These are phyloP conservation scores for Papilio helenus DNA, from an alignment of 1,140 invertebrate genomes.

Conservation along the genomic window DNA sequence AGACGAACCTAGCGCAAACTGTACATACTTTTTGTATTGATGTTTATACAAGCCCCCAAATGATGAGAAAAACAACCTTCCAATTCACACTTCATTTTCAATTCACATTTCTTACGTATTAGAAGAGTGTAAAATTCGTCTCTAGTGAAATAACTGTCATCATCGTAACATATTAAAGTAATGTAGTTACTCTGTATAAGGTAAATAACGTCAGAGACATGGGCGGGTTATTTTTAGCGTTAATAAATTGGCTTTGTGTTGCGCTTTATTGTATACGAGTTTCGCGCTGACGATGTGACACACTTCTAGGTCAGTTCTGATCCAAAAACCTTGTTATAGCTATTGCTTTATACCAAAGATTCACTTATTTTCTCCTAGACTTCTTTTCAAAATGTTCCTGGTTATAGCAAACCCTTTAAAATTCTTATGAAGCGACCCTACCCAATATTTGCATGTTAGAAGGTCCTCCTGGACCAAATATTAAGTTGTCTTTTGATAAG, in stretches of 20 bases:
- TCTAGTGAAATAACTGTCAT: constrained; percentile 4
- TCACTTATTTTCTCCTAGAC: background rate
- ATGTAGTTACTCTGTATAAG: constrained; percentile 69
- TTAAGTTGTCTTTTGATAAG: background rate
- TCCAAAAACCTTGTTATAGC: background rate
- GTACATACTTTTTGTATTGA: background rate
- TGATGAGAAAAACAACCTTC: no score
- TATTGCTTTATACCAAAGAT: background rate
- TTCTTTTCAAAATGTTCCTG: background rate
- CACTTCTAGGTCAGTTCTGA: constrained; percentile 58
- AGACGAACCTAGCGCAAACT: background rate
- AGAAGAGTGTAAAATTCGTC: background rate
- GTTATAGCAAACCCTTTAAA: background rate
- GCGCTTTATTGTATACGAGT: constrained; percentile 75
- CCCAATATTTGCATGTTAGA: no score
- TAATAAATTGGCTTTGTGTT: constrained; percentile 81
- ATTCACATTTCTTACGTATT: background rate
- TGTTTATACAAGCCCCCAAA: no score
- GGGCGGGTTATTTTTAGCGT: constrained; percentile 79
- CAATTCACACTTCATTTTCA: no score
- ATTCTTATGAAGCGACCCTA: no score
- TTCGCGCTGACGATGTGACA: constrained; percentile 55
- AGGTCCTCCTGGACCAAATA: background rate
- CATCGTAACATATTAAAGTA: constrained; percentile 63
- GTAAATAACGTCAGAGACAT: constrained; percentile 76